Evolutionary conservation across 2,888 invertebrate genomes (phyloP).

Genomic region (Trisateles emortualis): DNA sequence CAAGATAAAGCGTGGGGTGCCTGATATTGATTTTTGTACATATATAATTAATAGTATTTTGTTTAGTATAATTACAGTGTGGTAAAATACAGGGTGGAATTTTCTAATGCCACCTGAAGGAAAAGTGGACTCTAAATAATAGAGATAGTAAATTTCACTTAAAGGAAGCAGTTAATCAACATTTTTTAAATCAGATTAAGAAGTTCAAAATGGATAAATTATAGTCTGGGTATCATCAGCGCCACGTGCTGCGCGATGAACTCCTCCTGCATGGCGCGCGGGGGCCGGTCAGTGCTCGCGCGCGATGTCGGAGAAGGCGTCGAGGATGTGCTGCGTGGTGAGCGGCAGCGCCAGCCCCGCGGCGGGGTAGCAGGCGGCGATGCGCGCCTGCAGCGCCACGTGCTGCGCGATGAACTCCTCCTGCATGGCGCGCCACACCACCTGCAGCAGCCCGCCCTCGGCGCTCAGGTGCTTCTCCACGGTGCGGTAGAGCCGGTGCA

Average conservation of each 20-base stretch:
- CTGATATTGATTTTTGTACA: too few species aligned
- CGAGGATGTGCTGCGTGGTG: conserved; percentile 97
- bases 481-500: conserved; percentile 97
- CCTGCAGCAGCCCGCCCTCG: conserved; percentile 97
- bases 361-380: conserved; percentile 98
- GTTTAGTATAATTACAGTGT: too few species aligned
- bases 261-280: conserved; percentile 99
- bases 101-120: too few species aligned
- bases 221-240: too few species aligned
- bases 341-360: conserved; percentile 98
- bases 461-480: conserved; percentile 99
- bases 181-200: too few species aligned
- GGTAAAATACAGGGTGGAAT: too few species aligned
- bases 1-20: too few species aligned
- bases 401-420: conserved; percentile 99
- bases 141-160: too few species aligned
- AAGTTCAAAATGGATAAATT: too few species aligned
- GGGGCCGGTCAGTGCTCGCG: conserved; percentile 92
- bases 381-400: conserved; percentile 92
- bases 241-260: conserved; percentile 96
- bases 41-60: too few species aligned
- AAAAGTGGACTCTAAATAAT: too few species aligned
- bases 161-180: too few species aligned
- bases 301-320: conserved; percentile 99
- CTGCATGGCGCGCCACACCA: conserved; percentile 99